These are phyloP conservation scores for Amia ocellicauda DNA, from an alignment of 2,113 vertebrate species.

Conservation along the genomic window DNA sequence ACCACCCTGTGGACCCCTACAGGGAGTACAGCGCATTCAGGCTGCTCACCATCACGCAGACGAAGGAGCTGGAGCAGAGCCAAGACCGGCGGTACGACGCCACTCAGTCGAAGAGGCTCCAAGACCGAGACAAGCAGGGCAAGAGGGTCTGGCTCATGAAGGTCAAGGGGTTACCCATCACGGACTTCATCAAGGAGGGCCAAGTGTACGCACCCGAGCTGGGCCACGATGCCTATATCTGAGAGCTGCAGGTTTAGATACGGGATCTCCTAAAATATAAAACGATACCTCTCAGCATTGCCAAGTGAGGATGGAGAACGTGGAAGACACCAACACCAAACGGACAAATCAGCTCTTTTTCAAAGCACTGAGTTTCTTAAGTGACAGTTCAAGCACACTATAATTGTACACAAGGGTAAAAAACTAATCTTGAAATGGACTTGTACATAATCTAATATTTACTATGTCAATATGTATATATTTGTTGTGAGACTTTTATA, in stretches of 20 bases:
- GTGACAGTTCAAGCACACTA: no score
- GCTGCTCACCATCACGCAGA: constrained; percentile 57
- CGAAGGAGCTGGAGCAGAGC: constrained; percentile 36
- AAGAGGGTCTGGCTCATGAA: constrained; percentile 55
- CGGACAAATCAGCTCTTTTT: background rate
- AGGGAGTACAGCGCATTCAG: constrained; percentile 39
- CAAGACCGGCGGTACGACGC: constrained; percentile 29
- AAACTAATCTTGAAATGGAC: no score
- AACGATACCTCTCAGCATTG: no score
- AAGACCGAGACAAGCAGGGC: constrained; percentile 31
- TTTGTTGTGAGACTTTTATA: no score
- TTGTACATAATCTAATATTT: no score
- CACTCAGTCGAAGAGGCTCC: constrained; percentile 8
- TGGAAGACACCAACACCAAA: no score
- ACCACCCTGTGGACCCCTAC: constrained; percentile 37
- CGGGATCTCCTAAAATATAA: background rate
- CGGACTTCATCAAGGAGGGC: constrained; percentile 45
- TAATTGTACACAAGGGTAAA: no score
- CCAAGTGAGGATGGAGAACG: no score
- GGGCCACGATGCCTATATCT: constrained; percentile 54
- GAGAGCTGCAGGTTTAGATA: constrained; percentile 23
- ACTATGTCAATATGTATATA: no score
- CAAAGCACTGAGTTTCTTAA: no score
- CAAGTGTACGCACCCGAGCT: constrained; percentile 61
- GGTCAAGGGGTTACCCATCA: constrained; percentile 50